phyloP scores from a whole-genome alignment of 2,888 invertebrate species.

The Drosophila siamana region DNA sequence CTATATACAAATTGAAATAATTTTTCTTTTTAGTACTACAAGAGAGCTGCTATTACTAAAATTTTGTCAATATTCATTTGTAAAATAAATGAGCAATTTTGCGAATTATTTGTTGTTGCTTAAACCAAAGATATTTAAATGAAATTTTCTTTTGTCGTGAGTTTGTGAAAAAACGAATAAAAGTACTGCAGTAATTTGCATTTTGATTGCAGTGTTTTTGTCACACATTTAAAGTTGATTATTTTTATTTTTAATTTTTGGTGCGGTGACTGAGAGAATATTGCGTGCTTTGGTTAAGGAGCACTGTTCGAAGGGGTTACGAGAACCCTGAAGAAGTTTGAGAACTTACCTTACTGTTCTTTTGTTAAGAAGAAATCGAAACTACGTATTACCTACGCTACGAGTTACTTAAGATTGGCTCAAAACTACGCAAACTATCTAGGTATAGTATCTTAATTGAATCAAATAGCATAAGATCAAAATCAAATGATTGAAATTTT shows the following conservation, averaged over 20 bases:
- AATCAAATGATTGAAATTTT: slow-evolving; percentile 6
- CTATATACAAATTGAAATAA: slow-evolving; percentile 68
- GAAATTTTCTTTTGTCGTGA: slow-evolving; percentile 16
- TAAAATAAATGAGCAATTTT: slow-evolving; percentile 14
- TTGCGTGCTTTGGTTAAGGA: slow-evolving; percentile 16
- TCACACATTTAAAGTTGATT: slow-evolving; percentile 2
- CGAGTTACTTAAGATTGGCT: slow-evolving; percentile 45
- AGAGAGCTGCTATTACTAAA: slow-evolving; percentile 51
- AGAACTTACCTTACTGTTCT: slow-evolving; percentile 49
- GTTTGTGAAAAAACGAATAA: slow-evolving; percentile 12
- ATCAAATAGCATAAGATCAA: slow-evolving; percentile 22
- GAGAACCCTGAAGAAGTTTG: slow-evolving; percentile 2
- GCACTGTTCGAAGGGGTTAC: slow-evolving; percentile 15
- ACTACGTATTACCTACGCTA: slow-evolving; percentile 50
- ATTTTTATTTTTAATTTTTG: slow-evolving; percentile 6
- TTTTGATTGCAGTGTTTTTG: slow-evolving; percentile 3
- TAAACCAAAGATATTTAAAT: slow-evolving; percentile 13
- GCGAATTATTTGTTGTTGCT: slow-evolving; percentile 21
- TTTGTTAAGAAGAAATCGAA: slow-evolving; percentile 1
- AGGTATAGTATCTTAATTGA: slow-evolving; percentile 18
- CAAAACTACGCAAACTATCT: slow-evolving; percentile 54
- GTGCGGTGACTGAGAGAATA: slow-evolving; percentile 33
- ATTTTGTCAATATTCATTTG: slow-evolving; percentile 16
- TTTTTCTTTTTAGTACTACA: slow-evolving; percentile 44
- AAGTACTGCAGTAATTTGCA: not conserved